Base-by-base conservation (phyloP, 2,797 vertebrate genomes). In the Microchirus variegatus region DNA sequence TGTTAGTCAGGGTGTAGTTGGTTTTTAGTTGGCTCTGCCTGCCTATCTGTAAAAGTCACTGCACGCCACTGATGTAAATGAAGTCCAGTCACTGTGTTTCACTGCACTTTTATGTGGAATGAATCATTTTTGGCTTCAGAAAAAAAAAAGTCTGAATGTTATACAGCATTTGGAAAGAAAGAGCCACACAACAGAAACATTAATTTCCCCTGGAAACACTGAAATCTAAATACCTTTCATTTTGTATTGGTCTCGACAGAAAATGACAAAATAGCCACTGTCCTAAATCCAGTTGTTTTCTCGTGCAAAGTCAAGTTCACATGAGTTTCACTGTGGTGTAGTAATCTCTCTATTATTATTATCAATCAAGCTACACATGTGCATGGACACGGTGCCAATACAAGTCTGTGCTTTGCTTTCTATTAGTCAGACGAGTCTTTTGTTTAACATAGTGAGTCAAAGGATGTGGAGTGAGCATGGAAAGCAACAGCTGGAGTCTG, bases 101-200 rank as follows among this genome's bases (percentile, higher is more conserved):
- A 67, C 50, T 78, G 56, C 40, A 51, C 2, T 81, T 84, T 86
- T 67, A 73, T 79, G 51, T 67, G 59, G 17, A 46, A 4, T 81
- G 77, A 81, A 67, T 82, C 62, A 80, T 82, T 58, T 82, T 53
- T 75, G 81, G 75, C 79, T 75, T 73, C 50, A 70, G 54, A 57
- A 56, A 18, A 57, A 56, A 18, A 51, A 79, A 77, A 74, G 70
- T 68, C 52, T 56, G 55, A 81, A 72, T 55, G 13, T 78, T 72
- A 68, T 67, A 68, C 1, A 10, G 46, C 41, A 53, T 53, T 78
- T 83, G 69, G 63, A 80, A 78, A 41, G 70, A 83, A 50, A 69
- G 12, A 48, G 42, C 5, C 54, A 73, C 62, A 78, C 78, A 59
- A 81, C 67, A 64, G 9, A 63, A 78, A 82, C n/a, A 44, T 59